phyloP scores from a whole-genome alignment of 2,797 vertebrate genomes.

The Synaphobranchus kaupii region DNA sequence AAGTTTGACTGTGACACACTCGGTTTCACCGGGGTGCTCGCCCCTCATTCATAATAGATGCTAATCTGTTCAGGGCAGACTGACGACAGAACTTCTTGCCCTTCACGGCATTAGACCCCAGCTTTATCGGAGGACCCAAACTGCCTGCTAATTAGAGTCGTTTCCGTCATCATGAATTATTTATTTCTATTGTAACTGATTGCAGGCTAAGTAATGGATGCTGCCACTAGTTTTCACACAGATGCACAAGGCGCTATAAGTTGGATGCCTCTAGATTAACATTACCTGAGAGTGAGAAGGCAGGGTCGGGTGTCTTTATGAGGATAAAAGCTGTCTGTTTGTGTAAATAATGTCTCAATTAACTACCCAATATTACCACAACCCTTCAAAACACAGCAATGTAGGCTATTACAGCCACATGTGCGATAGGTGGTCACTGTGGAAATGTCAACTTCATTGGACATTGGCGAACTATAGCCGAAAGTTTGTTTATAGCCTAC shows the following conservation, averaged over 20 bases:
- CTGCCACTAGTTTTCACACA: constrained; percentile 86
- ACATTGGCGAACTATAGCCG: too few species aligned
- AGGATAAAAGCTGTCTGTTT: background rate
- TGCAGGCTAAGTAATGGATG: constrained; percentile 92
- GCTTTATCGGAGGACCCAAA: constrained; percentile 63
- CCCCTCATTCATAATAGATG: constrained; percentile 96
- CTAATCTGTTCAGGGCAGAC: constrained; percentile 98
- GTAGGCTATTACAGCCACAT: too few species aligned
- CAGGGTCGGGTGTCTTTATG: background rate
- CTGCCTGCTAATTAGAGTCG: constrained; percentile 99
- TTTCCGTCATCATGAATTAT: constrained; percentile 98
- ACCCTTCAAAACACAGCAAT: background rate
- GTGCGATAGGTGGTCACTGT: too few species aligned
- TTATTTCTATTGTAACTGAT: constrained; percentile 97
- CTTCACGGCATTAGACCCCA: constrained; percentile 90
- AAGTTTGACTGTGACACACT: constrained; percentile 84
- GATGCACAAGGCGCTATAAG: constrained; percentile 79
- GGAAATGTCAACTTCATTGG: too few species aligned
- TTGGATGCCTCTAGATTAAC: constrained; percentile 70
- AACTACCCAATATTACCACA: background rate
- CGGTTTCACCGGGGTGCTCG: constrained; percentile 89
- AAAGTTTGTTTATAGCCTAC: too few species aligned
- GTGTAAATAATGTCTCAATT: background rate
- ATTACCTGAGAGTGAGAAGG: constrained; percentile 42
- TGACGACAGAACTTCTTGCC: constrained; percentile 97